Evolutionary conservation across 2,113 vertebrate genomes (phyloP), one percentile per base, ranked within the genome.

Genomic region (Equus quagga): DNA sequence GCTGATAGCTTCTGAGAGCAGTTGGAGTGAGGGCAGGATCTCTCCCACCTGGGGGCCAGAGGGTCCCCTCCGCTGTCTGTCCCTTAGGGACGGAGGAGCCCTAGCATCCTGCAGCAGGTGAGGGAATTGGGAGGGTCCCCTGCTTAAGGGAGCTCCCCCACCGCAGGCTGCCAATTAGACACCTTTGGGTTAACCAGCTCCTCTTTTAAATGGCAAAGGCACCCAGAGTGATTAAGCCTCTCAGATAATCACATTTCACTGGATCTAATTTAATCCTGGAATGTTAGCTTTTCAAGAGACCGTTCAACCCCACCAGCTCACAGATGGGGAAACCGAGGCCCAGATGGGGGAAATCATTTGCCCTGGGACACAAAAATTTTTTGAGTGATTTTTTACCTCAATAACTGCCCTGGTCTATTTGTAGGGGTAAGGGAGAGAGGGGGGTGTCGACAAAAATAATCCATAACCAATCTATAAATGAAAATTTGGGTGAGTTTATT

Each of bases 211-310:
- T 26, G 36, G 46, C 24, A 69, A 31, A 83, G 69, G 67, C 7
- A 0, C 78, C 88, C 46, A 26, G 12, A 86, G 73, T 69, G 88
- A 96, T 72, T 49, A 85, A 86, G 60, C 33, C 44, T 67, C 73
- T 92, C 73, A 1, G 54, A 97, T 86, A 36, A 49, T 86, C 84
- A 51, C 44, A 51, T 76, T 91, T 76, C 83, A 28, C 51, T 70
- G 44, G 19, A 49, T 89, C 84, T 64, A 13, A 23, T 78, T 85
- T 75, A 75, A 81, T 70, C 12, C 0, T 76, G 26, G 51, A 56
- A 26, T 11, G 67, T 58, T 56, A 58, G 44, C 31, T 11, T 44
- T 67, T 13, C 7, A 0, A 73, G 83, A 64, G 36, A 33, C 10
- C 19, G 6, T 56, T 91, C 78, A 33, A 36, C 72, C 19, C 24